A percentile compares a stretch with the other conserved stretches of the same genome.
phyloP scores from a whole-genome alignment of 2,888 invertebrate species.

The Operophtera brumata region DNA sequence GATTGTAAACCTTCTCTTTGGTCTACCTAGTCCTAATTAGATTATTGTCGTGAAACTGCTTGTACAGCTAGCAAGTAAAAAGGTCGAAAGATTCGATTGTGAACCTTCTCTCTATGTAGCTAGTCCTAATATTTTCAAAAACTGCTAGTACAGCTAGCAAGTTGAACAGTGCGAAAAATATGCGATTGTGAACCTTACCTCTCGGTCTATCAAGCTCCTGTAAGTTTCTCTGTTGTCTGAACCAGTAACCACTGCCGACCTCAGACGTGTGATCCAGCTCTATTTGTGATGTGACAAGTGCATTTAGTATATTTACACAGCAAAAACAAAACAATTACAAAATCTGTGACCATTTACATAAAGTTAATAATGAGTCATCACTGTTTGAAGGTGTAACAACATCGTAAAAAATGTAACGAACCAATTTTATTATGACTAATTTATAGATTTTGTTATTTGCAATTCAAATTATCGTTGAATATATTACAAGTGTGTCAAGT shows the following conservation, averaged over 20 bases:
- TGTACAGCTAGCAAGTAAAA: too few species aligned
- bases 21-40: too few species aligned
- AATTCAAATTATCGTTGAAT: slow-evolving; percentile 16
- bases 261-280: slow-evolving; percentile 79
- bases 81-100: too few species aligned
- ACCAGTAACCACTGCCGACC: slow-evolving; percentile 82
- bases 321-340: slow-evolving; percentile 71
- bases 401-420: slow-evolving; percentile 4
- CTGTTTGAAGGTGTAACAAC: not conserved
- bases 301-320: slow-evolving; percentile 77
- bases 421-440: slow-evolving; percentile 15
- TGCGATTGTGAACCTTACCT: slow-evolving; percentile 63
- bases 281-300: slow-evolving; percentile 74
- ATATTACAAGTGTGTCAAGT: slow-evolving; percentile 19
- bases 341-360: slow-evolving; percentile 48
- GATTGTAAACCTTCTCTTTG: too few species aligned
- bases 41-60: too few species aligned
- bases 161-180: slow-evolving; percentile 10
- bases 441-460: slow-evolving; percentile 17
- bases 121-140: too few species aligned
- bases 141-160: not conserved
- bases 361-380: not conserved
- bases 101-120: too few species aligned
- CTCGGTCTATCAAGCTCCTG: slow-evolving; percentile 80
- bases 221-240: slow-evolving; percentile 83